Evolutionary conservation across 2,888 invertebrate species (phyloP), one percentile per base, ranked within the genome.

Genomic region (Dolichomitus sp.): DNA sequence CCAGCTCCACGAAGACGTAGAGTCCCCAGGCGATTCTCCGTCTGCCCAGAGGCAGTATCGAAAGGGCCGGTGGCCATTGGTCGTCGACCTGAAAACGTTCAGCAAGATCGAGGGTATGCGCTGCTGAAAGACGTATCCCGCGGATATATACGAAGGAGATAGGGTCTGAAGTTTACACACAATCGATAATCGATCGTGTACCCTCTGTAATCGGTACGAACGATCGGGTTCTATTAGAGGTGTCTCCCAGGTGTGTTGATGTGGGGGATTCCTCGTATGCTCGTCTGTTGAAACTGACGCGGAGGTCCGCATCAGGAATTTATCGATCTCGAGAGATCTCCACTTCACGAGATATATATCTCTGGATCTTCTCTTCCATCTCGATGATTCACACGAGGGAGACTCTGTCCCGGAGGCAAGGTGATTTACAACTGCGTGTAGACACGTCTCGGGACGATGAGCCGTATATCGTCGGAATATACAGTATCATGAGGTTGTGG

Each of bases 281-380:
- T 61, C 76, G 65, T 30, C 48, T 48, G 80, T 80, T 77, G 83
- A 80, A 76, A 77, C 77, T 83, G 83, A 80, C 83, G 69, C 80
- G 76, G 69, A 57, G 61, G 79, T 77, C 65, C 48, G 83, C 69
- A 74, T 80, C 83, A 83, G 83, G 83, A 83, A 83, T 83, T 83
- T 83, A 83, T 83, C 83, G 83, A 83, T 83, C 83, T 77, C 77
- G 69, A 63, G 80, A 77, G 83, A 83, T 83, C 83, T 77, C 76
- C 30, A 4, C 40, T 30, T 59, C 48, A n/a, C 30, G 37, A 76
- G 63, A 80, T 73, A 83, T 80, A 80, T 77, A 83, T 76, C 79
- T 83, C 50, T n/a, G 63, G 68, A 77, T 76, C 63, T 77, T 74
- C 83, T 68, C 69, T 73, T 69, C 72, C 68, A 45, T 61, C 57